Conservation (phyloP, 2,797 vertebrate genomes). For the Karalla daura region DNA sequence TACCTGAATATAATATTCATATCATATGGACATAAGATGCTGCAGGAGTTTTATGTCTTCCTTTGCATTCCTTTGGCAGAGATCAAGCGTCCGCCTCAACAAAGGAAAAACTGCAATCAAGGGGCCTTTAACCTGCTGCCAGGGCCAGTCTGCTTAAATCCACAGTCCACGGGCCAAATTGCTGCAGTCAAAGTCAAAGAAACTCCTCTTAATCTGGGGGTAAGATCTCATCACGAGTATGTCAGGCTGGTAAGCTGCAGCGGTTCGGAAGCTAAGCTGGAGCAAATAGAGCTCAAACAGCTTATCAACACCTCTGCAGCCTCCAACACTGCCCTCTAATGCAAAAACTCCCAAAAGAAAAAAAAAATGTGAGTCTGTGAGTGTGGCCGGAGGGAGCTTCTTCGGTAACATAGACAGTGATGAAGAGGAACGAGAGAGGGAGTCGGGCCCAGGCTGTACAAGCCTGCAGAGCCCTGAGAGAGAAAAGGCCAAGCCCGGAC, state of each 20-base stretch:
- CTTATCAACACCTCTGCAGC: slow-evolving; percentile 39
- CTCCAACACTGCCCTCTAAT: slow-evolving; percentile 23
- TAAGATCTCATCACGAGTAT: slow-evolving; percentile 25
- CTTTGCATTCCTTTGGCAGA: slow-evolving; percentile 28
- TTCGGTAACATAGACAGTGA: neutral
- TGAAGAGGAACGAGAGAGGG: slow-evolving; percentile 3
- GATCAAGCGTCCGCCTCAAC: neutral
- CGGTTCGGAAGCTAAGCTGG: slow-evolving; percentile 24
- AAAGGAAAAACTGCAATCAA: slow-evolving; percentile 31
- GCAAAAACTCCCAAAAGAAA: slow-evolving; percentile 19
- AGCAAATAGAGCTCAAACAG: neutral
- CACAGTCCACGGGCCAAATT: neutral
- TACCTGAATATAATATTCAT: too few species aligned
- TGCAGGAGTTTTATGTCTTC: slow-evolving; percentile 64
- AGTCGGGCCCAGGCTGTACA: neutral
- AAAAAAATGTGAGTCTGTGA: slow-evolving; percentile 6
- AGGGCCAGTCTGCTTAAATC: slow-evolving; percentile 2
- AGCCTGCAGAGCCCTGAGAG: neutral
- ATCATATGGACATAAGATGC: neutral
- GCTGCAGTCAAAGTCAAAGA: slow-evolving; percentile 12
- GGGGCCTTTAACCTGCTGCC: slow-evolving; percentile 66
- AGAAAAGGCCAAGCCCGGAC: neutral
- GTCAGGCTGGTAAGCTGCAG: slow-evolving; percentile 21
- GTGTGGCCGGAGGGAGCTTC: neutral
- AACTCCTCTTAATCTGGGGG: slow-evolving; percentile 23